Conservation (phyloP, 2,113 vertebrate species). For the Sorex fumeus region DNA sequence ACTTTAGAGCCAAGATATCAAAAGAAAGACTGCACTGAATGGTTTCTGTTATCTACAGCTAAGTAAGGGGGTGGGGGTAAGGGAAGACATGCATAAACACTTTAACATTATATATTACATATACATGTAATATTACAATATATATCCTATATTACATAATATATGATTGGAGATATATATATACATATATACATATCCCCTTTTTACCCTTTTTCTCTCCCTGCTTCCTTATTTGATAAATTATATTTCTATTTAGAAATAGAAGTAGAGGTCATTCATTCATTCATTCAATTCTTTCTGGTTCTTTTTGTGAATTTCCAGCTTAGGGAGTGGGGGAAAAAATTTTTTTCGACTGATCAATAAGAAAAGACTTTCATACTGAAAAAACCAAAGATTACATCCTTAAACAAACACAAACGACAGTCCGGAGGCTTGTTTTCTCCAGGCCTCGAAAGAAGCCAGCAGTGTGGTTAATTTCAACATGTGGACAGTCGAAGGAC, state of each 20-base stretch:
- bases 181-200: too few relatives aligned
- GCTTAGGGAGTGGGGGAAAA: not conserved
- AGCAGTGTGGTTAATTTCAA: not conserved
- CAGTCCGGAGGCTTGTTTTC: conserved; percentile 35
- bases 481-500: conserved; percentile 1
- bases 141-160: not conserved
- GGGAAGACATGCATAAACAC: not conserved
- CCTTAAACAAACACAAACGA: conserved; percentile 46
- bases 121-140: too few relatives aligned
- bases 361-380: conserved; percentile 70
- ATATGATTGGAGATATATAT: too few relatives aligned
- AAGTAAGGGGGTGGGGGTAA: not conserved
- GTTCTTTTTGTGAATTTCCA: conserved; percentile 30
- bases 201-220: not conserved
- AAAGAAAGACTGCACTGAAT: not conserved
- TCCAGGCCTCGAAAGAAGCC: conserved; percentile 31
- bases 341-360: conserved; percentile 24
- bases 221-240: not conserved
- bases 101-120: not conserved
- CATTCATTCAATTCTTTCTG: conserved; percentile 28
- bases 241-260: conserved; percentile 60
- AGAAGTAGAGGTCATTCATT: conserved; percentile 24
- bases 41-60: not conserved
- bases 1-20: not conserved
- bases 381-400: conserved; percentile 1